Evolutionary conservation across 2,113 vertebrate species (phyloP).

Genomic region (Athene cunicularia): DNA sequence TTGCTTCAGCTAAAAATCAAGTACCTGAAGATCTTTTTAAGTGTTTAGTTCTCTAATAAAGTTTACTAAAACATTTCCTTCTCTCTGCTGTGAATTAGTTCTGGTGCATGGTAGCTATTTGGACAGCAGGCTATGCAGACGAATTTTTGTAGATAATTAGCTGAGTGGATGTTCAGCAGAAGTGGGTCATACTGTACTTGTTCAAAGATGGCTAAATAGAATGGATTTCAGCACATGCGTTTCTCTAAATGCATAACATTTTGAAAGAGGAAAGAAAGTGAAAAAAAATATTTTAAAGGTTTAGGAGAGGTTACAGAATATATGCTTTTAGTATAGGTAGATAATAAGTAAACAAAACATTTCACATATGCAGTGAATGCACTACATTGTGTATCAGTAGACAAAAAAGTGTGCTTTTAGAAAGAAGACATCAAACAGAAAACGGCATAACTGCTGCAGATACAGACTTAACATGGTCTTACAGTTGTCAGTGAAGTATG

Average conservation of each 20-base stretch:
- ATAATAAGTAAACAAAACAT: not conserved
- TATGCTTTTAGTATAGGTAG: not conserved
- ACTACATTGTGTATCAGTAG: not conserved
- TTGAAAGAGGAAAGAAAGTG: not conserved
- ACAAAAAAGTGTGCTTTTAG: not conserved
- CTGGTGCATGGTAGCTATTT: not conserved
- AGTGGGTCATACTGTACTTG: slow-evolving; percentile 36
- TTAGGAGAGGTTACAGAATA: not conserved
- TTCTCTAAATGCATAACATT: not conserved
- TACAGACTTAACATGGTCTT: not conserved
- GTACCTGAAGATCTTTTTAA: slow-evolving; percentile 4
- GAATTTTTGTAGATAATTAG: slow-evolving; percentile 49
- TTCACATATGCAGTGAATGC: not conserved
- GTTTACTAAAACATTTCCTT: slow-evolving; percentile 28
- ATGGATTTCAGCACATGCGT: not conserved
- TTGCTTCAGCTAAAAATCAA: not conserved
- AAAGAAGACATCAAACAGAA: not conserved
- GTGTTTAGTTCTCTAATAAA: not conserved
- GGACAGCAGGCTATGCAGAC: not conserved
- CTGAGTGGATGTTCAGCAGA: slow-evolving; percentile 41
- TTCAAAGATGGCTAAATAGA: slow-evolving; percentile 49
- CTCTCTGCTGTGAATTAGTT: slow-evolving; percentile 16
- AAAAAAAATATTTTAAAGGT: not conserved
- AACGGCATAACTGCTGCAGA: not conserved
- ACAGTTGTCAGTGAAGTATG: not conserved